A percentile compares a stretch with the other conserved stretches of the same genome.
phyloP scores from a whole-genome alignment of 2,797 vertebrate genomes.

The Halcyon badia region DNA sequence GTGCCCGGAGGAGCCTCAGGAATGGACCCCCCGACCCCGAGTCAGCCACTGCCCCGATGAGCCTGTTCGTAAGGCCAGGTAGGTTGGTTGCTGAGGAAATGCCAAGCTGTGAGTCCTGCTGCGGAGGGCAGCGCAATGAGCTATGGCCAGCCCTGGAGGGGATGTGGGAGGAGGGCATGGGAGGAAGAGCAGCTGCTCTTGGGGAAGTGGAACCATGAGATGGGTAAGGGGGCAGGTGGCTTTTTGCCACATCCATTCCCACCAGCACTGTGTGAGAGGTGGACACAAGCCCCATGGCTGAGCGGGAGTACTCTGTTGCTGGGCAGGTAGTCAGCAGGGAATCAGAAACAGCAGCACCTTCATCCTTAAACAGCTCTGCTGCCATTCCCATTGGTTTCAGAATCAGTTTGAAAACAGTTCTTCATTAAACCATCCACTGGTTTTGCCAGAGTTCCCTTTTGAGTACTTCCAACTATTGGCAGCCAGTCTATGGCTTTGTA shows the following conservation, averaged over 20 bases:
- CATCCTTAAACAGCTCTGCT: not conserved
- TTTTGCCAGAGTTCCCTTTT: not conserved
- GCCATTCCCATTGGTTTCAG: not conserved
- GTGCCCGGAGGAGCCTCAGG: not conserved
- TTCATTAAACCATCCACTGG: not conserved
- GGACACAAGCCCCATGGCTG: accelerated
- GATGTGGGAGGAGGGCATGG: accelerated
- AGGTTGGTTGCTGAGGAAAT: not conserved
- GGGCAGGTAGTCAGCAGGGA: not conserved
- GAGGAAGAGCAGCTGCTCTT: not conserved
- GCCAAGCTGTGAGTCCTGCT: not conserved
- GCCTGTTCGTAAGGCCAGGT: not conserved
- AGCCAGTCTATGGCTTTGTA: not conserved
- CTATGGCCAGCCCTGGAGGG: too few relatives aligned
- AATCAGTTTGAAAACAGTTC: not conserved
- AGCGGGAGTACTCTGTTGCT: accelerated
- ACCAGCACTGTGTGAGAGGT: accelerated
- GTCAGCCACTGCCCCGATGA: not conserved
- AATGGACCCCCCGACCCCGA: accelerated
- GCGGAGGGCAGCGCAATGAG: accelerated
- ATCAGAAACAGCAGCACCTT: not conserved
- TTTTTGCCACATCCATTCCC: not conserved
- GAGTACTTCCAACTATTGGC: not conserved
- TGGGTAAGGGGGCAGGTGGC: not conserved
- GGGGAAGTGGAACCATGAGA: accelerated